Evolutionary conservation across 2,113 vertebrate genomes (phyloP).

Genomic region (Paraplagusia blochii): DNA sequence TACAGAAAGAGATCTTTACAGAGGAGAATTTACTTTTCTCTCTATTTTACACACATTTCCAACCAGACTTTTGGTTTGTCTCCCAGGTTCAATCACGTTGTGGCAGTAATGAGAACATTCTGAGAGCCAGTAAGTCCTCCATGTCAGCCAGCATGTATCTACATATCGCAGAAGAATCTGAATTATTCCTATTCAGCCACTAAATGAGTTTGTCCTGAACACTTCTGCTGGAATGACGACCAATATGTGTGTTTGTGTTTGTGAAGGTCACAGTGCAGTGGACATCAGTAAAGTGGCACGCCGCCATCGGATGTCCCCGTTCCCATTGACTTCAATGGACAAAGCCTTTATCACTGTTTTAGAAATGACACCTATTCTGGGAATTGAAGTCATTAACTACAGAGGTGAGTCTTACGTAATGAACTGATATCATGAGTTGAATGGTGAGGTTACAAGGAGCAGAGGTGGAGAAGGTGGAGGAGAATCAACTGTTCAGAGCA

Average conservation of each 20-base stretch:
- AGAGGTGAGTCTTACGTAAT: constrained; percentile 82
- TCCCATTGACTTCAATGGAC: constrained; percentile 98
- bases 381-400: constrained; percentile 98
- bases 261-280: constrained; percentile 95
- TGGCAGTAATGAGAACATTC: constrained; percentile 99
- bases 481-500: no score
- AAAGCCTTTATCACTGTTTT: constrained; percentile 99
- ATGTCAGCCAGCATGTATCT: not conserved
- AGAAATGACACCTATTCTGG: constrained; percentile 97
- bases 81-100: constrained; percentile 97
- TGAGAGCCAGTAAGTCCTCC: constrained; percentile 93
- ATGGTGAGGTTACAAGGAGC: no score
- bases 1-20: constrained; percentile 74
- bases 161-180: no score
- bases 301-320: constrained; percentile 98
- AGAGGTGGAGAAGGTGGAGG: no score
- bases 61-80: constrained; percentile 24
- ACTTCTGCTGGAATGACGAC: no score
- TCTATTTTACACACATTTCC: no score
- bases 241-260: constrained; percentile 2
- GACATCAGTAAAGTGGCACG: constrained; percentile 99
- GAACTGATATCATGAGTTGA: not conserved
- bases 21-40: not conserved
- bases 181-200: no score
- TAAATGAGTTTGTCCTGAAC: no score